These are phyloP conservation scores for Brachionus sp. DNA, from an alignment of 1,140 invertebrate genomes.

Conservation along the genomic window DNA sequence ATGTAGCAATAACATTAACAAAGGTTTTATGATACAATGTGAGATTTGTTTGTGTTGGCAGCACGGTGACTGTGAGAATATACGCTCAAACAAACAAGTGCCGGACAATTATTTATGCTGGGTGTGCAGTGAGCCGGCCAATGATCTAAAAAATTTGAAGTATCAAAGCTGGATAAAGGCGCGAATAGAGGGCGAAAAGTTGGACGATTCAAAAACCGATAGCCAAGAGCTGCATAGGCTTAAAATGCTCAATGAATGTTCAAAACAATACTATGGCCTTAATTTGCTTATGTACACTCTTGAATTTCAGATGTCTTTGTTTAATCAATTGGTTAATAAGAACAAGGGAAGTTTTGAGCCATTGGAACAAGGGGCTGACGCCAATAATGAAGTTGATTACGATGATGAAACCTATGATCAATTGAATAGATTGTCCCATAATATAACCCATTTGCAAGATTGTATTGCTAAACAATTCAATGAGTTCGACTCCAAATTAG, in stretches of 20 bases:
- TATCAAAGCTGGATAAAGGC: conserved; percentile 34
- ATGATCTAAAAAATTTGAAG: conserved; percentile 31
- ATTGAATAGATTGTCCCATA: background rate
- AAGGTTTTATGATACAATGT: conserved; percentile 44
- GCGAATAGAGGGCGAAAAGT: background rate
- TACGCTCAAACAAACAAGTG: conserved; percentile 14
- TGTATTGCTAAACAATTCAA: conserved; percentile 28
- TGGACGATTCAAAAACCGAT: background rate
- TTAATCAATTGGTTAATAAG: background rate
- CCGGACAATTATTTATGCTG: conserved; percentile 41
- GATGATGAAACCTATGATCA: conserved; percentile 27
- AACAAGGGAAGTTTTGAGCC: background rate
- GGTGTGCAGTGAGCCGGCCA: conserved; percentile 16
- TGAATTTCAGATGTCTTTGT: conserved; percentile 17
- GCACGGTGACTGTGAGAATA: conserved; percentile 7
- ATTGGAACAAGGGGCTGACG: background rate
- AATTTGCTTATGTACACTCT: conserved; percentile 42
- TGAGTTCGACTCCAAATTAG: conserved; percentile 25
- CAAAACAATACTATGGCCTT: conserved; percentile 5
- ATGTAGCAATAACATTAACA: conserved; percentile 3
- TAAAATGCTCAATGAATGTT: conserved; percentile 34
- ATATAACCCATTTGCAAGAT: conserved; percentile 14
- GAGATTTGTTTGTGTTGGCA: conserved; percentile 42
- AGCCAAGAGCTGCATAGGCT: background rate
- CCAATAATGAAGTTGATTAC: background rate